phyloP scores from a whole-genome alignment of 1,140 invertebrate genomes.

The Archegozetes longisetosus region DNA sequence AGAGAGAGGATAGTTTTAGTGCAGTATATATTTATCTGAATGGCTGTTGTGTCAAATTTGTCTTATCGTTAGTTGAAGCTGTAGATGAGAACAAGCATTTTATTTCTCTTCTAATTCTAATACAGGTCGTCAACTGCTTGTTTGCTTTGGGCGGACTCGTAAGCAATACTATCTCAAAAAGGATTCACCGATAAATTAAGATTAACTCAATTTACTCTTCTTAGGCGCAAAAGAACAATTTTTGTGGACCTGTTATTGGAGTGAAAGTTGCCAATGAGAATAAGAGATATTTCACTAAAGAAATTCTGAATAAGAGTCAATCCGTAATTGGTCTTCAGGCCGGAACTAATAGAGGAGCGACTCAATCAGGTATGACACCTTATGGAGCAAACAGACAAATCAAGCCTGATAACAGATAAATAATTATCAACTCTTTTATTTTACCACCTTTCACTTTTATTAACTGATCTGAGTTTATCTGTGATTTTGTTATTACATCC shows the following conservation, averaged over 20 bases:
- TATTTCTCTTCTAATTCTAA: constrained; percentile 9
- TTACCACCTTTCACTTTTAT: no score
- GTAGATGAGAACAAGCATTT: no score
- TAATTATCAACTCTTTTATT: no score
- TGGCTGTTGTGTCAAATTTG: no score
- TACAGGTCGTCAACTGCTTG: constrained; percentile 30
- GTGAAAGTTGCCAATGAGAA: constrained; percentile 38
- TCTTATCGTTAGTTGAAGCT: no score
- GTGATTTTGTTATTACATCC: no score
- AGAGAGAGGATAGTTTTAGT: no score
- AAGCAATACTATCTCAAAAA: no score
- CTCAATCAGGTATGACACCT: constrained; percentile 39
- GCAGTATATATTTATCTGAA: no score
- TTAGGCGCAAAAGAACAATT: constrained; percentile 37
- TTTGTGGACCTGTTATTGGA: constrained; percentile 35
- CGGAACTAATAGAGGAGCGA: constrained; percentile 37
- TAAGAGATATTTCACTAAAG: constrained; percentile 32
- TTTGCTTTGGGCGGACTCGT: constrained; percentile 30
- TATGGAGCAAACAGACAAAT: constrained; percentile 38
- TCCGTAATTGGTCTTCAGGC: constrained; percentile 37
- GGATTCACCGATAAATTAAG: no score
- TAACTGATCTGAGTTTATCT: no score
- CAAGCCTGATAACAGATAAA: constrained; percentile 28
- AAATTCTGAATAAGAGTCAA: constrained; percentile 34
- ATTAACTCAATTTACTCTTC: constrained; percentile 16